These are phyloP conservation scores for Caenorhabditis wallacei DNA, from an alignment of 2,888 invertebrate species.

Conservation along the genomic window DNA sequence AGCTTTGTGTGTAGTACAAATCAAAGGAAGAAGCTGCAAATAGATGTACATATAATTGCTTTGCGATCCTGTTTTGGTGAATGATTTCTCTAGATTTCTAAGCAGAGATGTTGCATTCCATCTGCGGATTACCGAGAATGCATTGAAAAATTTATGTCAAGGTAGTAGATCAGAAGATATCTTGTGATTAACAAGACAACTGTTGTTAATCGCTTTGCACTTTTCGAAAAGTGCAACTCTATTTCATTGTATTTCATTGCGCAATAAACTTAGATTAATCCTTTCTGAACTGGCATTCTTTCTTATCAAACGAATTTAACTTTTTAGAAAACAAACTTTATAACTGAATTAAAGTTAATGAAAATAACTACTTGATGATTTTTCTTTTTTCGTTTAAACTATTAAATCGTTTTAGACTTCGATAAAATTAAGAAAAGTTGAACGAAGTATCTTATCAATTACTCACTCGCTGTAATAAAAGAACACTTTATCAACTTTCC, in stretches of 20 bases:
- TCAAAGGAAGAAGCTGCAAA: background rate
- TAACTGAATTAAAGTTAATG: too few species aligned
- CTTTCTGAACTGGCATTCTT: too few species aligned
- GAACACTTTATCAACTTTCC: conserved; percentile 4
- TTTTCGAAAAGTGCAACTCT: background rate
- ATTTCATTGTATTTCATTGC: background rate
- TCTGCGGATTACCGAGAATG: background rate
- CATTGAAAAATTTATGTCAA: conserved; percentile 17
- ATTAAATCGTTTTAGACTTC: too few species aligned
- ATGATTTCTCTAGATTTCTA: too few species aligned
- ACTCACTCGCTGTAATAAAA: background rate
- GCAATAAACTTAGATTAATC: too few species aligned
- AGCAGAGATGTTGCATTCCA: background rate
- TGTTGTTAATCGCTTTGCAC: background rate
- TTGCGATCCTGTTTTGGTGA: too few species aligned
- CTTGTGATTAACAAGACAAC: background rate
- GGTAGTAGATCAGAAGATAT: background rate
- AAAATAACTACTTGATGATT: too few species aligned
- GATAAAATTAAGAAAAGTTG: background rate
- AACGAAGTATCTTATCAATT: background rate
- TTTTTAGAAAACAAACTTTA: too few species aligned
- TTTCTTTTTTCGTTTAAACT: background rate
- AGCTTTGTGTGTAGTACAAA: background rate
- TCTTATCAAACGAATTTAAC: too few species aligned
- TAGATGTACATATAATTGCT: too few species aligned